Evolutionary conservation across 2,797 vertebrate species (phyloP).

Genomic region (Pipistrellus pipistrellus): DNA sequence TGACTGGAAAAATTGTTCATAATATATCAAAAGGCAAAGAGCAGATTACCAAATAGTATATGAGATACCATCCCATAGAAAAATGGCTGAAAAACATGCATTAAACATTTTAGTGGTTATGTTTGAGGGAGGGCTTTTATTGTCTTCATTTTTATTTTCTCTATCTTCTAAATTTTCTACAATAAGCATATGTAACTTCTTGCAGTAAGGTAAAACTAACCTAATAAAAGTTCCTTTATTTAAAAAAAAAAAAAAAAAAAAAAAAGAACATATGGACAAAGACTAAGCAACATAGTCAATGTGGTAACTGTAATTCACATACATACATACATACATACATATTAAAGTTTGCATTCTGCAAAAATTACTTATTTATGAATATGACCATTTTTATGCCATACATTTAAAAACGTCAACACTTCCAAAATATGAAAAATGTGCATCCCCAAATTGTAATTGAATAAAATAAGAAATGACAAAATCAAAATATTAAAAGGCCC

Average conservation of each 20-base stretch:
- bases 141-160: no score
- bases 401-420: background rate
- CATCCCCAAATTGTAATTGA: background rate
- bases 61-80: no score
- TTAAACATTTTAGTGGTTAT: no score
- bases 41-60: no score
- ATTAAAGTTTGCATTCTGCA: background rate
- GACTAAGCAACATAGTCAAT: background rate
- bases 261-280: background rate
- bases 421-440: background rate
- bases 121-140: no score
- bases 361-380: background rate
- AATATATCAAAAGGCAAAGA: no score
- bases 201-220: no score
- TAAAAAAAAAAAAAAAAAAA: background rate
- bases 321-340: background rate
- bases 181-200: no score
- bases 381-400: background rate
- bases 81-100: no score
- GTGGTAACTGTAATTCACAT: background rate
- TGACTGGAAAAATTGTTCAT: no score
- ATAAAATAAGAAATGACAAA: background rate
- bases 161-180: no score
- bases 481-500: background rate
- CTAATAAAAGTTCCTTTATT: no score